These are phyloP conservation scores for Gymnorhina tibicen DNA, from an alignment of 2,113 vertebrate species.

Conservation along the genomic window DNA sequence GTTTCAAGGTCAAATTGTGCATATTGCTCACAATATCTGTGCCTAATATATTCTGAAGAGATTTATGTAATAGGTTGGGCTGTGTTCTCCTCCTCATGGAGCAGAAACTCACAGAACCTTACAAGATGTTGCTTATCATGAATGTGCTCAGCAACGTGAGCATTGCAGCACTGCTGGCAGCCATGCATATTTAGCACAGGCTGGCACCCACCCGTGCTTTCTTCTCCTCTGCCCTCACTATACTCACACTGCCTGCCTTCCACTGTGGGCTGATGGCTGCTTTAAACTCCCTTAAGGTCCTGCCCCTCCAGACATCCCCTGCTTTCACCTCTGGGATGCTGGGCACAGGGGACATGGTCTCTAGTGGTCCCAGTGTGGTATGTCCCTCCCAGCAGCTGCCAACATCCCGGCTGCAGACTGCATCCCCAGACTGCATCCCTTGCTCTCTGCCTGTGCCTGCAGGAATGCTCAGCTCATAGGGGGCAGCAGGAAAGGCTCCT, in stretches of 20 bases:
- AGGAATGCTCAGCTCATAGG: not conserved
- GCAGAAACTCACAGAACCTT: not conserved
- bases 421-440: not conserved
- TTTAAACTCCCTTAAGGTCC: not conserved
- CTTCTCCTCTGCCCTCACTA: not conserved
- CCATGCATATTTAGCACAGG: not conserved
- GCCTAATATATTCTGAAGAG: not conserved
- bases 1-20: not conserved
- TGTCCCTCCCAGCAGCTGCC: not conserved
- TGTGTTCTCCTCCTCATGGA: not conserved
- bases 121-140: not conserved
- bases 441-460: not conserved
- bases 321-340: not conserved
- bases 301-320: not conserved
- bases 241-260: not conserved
- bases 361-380: fast-evolving
- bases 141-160: not conserved
- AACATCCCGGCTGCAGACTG: not conserved
- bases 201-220: not conserved
- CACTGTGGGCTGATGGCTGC: not conserved
- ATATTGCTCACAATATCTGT: not conserved
- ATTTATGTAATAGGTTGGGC: not conserved
- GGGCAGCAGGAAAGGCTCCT: not conserved
- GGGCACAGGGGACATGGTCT: fast-evolving
- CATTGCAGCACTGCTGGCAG: not conserved